Conservation (phyloP, 2,113 vertebrate species). For the Seriola aureovittata region DNA sequence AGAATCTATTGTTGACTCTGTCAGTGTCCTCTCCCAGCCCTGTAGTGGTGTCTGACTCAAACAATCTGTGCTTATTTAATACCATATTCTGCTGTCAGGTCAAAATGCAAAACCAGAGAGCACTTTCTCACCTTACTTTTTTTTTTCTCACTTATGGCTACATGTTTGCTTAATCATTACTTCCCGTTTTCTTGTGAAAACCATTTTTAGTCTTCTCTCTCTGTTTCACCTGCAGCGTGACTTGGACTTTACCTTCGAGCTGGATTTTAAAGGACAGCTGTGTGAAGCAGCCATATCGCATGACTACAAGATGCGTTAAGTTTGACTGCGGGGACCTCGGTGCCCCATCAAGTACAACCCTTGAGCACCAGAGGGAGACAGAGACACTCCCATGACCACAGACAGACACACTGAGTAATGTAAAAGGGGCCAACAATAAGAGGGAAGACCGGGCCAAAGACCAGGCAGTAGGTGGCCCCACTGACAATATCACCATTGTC, state of each 20-base stretch:
- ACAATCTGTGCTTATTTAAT: constrained; percentile 23
- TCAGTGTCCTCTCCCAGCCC: constrained; percentile 40
- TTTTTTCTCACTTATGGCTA: neutral
- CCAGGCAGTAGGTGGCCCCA: constrained; percentile 34
- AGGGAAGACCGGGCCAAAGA: constrained; percentile 26
- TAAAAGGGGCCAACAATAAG: neutral
- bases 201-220: neutral
- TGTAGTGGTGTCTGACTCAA: constrained; percentile 26
- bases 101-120: constrained; percentile 14
- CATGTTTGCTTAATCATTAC: neutral
- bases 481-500: constrained; percentile 38
- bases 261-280: constrained; percentile 99
- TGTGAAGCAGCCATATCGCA: constrained; percentile 95
- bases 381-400: constrained; percentile 32
- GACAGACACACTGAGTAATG: constrained; percentile 19
- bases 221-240: constrained; percentile 87
- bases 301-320: constrained; percentile 98
- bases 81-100: constrained; percentile 14
- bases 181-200: neutral
- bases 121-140: neutral
- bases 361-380: constrained; percentile 55
- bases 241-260: constrained; percentile 96
- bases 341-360: constrained; percentile 7
- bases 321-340: constrained; percentile 40
- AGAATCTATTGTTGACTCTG: constrained; percentile 61